Percentiles rank a stretch among this genome's conserved stretches.
These are phyloP conservation scores for Tinea trinotella DNA, from an alignment of 2,888 invertebrate species.

Conservation along the genomic window DNA sequence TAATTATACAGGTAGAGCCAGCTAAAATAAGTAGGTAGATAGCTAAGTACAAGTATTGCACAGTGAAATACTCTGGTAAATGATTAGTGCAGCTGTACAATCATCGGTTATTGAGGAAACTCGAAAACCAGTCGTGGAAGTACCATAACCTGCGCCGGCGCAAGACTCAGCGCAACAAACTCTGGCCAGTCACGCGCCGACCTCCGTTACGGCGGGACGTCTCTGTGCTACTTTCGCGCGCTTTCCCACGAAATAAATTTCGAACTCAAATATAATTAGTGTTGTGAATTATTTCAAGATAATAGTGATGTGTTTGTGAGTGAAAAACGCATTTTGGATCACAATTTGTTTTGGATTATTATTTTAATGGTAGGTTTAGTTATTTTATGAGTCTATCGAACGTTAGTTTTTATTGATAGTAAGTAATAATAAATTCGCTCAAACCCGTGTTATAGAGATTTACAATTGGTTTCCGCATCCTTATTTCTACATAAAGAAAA, in stretches of 20 bases:
- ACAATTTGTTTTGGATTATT: conserved; percentile 11
- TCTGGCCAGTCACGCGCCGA: conserved; percentile 15
- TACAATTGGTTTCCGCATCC: not conserved
- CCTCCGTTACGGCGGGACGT: not conserved
- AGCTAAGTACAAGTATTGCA: conserved; percentile 11
- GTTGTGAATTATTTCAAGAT: not conserved
- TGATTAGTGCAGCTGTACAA: conserved; percentile 17
- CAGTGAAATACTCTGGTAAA: conserved; percentile 14
- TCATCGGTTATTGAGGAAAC: conserved; percentile 15
- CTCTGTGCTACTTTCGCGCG: conserved; percentile 1
- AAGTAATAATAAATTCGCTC: not conserved
- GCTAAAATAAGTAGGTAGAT: not conserved
- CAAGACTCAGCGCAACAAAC: conserved; percentile 2
- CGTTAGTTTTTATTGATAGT: conserved; percentile 25
- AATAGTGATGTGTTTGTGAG: not conserved
- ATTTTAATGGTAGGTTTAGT: conserved; percentile 27
- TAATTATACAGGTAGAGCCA: no score
- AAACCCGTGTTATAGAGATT: not conserved
- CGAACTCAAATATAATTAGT: not conserved
- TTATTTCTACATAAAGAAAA: not conserved
- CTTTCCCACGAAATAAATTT: conserved; percentile 3
- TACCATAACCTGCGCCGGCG: conserved; percentile 11
- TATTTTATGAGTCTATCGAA: conserved; percentile 33
- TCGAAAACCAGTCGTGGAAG: conserved; percentile 13
- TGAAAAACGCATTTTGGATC: not conserved